phyloP scores from a whole-genome alignment of 2,113 vertebrate species.

The Prolemur simus region DNA sequence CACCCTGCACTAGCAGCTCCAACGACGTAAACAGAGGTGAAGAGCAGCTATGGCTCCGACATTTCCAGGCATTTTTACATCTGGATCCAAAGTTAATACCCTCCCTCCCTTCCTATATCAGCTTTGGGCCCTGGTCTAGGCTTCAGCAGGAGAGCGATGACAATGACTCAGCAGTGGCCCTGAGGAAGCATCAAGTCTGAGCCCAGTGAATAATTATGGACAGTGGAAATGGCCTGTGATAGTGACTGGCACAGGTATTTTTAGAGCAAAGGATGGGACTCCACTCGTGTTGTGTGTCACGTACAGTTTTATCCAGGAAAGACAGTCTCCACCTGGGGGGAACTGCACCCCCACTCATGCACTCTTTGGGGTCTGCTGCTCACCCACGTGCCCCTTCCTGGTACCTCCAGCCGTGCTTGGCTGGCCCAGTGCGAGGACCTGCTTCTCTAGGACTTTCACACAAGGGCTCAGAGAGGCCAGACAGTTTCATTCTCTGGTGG shows the following conservation, averaged over 20 bases:
- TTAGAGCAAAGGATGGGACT: not conserved
- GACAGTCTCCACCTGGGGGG: not conserved
- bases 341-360: accelerated
- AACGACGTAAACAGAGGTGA: too few species aligned
- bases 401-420: accelerated
- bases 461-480: not conserved
- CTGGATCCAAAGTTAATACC: not conserved
- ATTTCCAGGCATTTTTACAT: not conserved
- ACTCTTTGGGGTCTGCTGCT: not conserved
- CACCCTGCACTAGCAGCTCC: not conserved
- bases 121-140: too few species aligned
- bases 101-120: accelerated
- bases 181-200: not conserved
- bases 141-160: not conserved
- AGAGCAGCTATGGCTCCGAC: not conserved
- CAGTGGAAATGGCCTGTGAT: accelerated
- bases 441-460: not conserved
- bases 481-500: not conserved
- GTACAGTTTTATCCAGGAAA: not conserved
- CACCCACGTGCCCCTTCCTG: accelerated
- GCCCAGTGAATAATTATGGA: not conserved
- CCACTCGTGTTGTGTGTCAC: not conserved
- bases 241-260: not conserved
- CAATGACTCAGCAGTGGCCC: too few species aligned
- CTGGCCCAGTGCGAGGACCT: accelerated